phyloP scores from a whole-genome alignment of 2,113 vertebrate species.

The Meleagris gallopavo region DNA sequence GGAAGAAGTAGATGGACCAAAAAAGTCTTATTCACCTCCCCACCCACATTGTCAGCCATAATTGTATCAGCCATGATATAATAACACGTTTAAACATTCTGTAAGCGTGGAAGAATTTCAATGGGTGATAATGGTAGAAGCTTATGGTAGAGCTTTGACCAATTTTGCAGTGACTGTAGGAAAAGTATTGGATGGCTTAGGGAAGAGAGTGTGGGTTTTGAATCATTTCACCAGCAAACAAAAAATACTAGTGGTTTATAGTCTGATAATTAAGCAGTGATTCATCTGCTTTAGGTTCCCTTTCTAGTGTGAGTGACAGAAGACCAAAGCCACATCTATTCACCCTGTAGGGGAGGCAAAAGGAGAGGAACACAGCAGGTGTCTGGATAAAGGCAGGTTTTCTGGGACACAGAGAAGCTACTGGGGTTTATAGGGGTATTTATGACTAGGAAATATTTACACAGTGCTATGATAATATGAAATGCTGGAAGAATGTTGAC shows the following conservation, averaged over 20 bases:
- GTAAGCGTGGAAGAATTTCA: conserved; percentile 61
- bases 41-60: conserved; percentile 55
- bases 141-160: conserved; percentile 1
- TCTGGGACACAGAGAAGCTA: not conserved
- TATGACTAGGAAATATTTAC: not conserved
- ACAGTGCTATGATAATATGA: not conserved
- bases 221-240: not conserved
- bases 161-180: not conserved
- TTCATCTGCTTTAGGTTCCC: not conserved
- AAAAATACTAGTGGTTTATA: not conserved
- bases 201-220: not conserved
- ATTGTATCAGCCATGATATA: conserved; percentile 48
- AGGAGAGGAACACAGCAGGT: not conserved
- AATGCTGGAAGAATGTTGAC: not conserved
- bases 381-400: not conserved
- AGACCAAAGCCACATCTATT: not conserved
- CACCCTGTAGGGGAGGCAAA: not conserved
- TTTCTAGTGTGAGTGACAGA: not conserved
- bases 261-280: not conserved
- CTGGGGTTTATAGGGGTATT: not conserved
- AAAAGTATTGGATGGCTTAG: not conserved
- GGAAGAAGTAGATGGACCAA: conserved; percentile 60
- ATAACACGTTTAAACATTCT: conserved; percentile 53
- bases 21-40: conserved; percentile 35
- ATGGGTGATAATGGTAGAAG: conserved; percentile 49